Evolutionary conservation across 1,140 invertebrate genomes (phyloP).

Genomic region (Microplitis mediator): DNA sequence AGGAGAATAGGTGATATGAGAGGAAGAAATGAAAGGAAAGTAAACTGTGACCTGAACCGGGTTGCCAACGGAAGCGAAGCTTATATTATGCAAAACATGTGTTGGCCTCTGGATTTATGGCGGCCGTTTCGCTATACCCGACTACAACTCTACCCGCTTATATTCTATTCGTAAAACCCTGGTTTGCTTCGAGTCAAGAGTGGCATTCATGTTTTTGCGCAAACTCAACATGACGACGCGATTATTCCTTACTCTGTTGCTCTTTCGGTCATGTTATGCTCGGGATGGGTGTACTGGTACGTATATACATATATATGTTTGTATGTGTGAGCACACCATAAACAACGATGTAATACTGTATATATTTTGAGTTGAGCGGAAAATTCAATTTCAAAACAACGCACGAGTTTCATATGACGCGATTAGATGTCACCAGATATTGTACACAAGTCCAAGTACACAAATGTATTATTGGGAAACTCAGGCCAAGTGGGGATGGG

Average conservation of each 20-base stretch:
- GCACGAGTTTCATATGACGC: conserved; percentile 3
- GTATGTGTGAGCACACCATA: not conserved
- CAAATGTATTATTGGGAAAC: too few species aligned
- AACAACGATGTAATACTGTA: not conserved
- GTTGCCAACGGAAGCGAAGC: conserved; percentile 42
- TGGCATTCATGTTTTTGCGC: conserved; percentile 41
- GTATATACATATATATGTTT: not conserved
- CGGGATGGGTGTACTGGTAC: not conserved
- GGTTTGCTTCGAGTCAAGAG: not conserved
- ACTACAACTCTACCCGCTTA: conserved; percentile 31
- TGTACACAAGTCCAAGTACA: not conserved
- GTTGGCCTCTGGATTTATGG: conserved; percentile 57
- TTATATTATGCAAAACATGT: conserved; percentile 63
- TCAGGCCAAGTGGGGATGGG: too few species aligned
- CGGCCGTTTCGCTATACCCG: conserved; percentile 51
- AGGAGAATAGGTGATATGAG: not conserved
- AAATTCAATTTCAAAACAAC: conserved; percentile 23
- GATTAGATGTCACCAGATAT: not conserved
- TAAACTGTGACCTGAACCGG: conserved; percentile 37
- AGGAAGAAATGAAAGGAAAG: conserved; percentile 23
- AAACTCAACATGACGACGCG: conserved; percentile 8
- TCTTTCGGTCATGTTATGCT: conserved; percentile 2
- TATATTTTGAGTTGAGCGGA: not conserved
- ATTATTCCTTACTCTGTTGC: conserved; percentile 18
- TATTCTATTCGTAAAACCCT: conserved; percentile 31